Percentiles rank a stretch among this genome's conserved stretches.
phyloP scores from a whole-genome alignment of 2,797 vertebrate species.

The Aeoliscus strigatus region DNA sequence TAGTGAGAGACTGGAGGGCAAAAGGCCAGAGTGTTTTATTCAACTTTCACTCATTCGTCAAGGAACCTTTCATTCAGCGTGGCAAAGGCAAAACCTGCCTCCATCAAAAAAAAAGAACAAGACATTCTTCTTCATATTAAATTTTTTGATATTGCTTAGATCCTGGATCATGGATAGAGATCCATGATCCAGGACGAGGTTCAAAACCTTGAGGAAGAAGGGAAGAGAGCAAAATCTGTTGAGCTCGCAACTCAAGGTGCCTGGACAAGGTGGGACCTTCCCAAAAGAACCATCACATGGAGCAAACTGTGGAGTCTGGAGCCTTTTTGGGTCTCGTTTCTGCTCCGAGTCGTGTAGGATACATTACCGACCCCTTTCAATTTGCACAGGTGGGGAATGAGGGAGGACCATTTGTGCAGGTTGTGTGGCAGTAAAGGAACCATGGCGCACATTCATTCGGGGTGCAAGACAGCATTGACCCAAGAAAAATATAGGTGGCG shows the following conservation, averaged over 20 bases:
- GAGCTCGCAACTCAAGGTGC: too few relatives aligned
- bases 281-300: not conserved
- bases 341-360: not conserved
- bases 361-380: not conserved
- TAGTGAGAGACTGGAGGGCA: conserved; percentile 61
- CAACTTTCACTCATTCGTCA: conserved; percentile 59
- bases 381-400: too few relatives aligned
- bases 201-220: not conserved
- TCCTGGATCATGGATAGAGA: too few relatives aligned
- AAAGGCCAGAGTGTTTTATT: conserved; percentile 65
- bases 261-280: not conserved
- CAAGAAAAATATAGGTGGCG: too few relatives aligned
- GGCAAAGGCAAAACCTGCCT: conserved; percentile 26
- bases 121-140: too few relatives aligned
- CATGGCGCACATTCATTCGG: not conserved
- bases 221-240: too few relatives aligned
- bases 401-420: not conserved
- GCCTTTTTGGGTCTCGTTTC: too few relatives aligned
- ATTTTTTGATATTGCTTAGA: too few relatives aligned
- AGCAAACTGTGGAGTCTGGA: not conserved
- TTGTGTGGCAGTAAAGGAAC: not conserved
- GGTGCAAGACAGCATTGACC: not conserved
- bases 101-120: too few relatives aligned
- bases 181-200: too few relatives aligned
- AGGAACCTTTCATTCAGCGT: conserved; percentile 31